phyloP scores from a whole-genome alignment of 2,113 vertebrate species.

The Stegastes partitus region DNA sequence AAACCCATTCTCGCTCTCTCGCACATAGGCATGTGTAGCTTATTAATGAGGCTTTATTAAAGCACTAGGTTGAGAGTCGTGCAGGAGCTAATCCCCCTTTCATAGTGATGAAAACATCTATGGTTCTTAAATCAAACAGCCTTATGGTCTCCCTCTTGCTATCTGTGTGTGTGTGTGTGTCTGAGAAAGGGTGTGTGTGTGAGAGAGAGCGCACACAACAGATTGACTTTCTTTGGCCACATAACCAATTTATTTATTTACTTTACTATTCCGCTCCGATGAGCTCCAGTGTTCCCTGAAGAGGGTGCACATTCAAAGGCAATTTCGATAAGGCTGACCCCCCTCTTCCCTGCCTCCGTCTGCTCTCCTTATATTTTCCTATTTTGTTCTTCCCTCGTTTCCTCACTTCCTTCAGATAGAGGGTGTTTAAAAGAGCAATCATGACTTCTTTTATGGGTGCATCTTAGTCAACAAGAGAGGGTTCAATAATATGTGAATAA shows the following conservation, averaged over 20 bases:
- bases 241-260: conserved; percentile 84
- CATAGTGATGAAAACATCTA: conserved; percentile 72
- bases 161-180: conserved; percentile 45
- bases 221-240: conserved; percentile 82
- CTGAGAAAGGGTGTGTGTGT: conserved; percentile 28
- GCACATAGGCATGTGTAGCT: conserved; percentile 33
- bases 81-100: conserved; percentile 74
- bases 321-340: conserved; percentile 80
- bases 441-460: conserved; percentile 50
- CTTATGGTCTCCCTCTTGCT: conserved; percentile 61
- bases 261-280: conserved; percentile 75
- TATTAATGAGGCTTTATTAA: conserved; percentile 75
- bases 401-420: conserved; percentile 59
- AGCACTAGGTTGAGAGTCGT: conserved; percentile 62
- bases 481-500: conserved; percentile 56
- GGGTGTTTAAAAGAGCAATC: conserved; percentile 68
- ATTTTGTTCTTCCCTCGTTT: conserved; percentile 62
- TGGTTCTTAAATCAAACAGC: conserved; percentile 72
- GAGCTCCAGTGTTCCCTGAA: conserved; percentile 71
- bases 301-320: conserved; percentile 76
- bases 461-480: conserved; percentile 56
- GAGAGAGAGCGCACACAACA: conserved; percentile 63
- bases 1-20: not conserved
- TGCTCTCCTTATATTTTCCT: conserved; percentile 65
- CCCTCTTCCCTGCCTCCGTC: conserved; percentile 19